These are phyloP conservation scores for Cranoglanis bouderius DNA, from an alignment of 2,113 vertebrate genomes.

Conservation along the genomic window DNA sequence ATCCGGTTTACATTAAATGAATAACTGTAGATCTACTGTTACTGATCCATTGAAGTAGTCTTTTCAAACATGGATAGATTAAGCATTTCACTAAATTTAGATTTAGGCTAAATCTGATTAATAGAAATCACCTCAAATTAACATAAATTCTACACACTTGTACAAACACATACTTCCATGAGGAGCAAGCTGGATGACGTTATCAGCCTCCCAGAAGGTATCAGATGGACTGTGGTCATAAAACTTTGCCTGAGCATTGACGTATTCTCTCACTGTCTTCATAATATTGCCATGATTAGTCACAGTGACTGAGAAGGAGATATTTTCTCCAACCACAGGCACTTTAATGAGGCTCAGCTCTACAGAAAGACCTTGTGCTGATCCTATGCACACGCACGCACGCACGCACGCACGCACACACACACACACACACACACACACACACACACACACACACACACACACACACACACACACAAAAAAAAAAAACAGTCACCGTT, in stretches of 20 bases:
- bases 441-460: too few relatives aligned
- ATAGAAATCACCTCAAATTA: not conserved
- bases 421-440: too few relatives aligned
- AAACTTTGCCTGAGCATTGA: constrained; percentile 73
- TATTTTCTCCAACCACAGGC: constrained; percentile 60
- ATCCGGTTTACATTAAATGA: not conserved
- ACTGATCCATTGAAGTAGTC: not conserved
- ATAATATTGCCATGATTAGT: constrained; percentile 55
- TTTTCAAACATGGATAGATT: not conserved
- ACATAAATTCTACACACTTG: not conserved
- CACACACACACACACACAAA: not conserved
- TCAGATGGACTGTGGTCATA: constrained; percentile 68
- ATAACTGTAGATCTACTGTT: not conserved
- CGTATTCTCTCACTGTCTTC: constrained; percentile 61
- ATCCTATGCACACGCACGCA: not conserved
- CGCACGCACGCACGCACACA: too few relatives aligned
- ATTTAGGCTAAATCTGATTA: not conserved
- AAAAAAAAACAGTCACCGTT: not conserved
- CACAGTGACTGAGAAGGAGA: constrained; percentile 65
- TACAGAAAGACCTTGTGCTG: constrained; percentile 51
- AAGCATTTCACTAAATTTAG: not conserved
- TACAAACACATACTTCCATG: constrained; percentile 62
- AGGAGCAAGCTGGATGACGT: constrained; percentile 58
- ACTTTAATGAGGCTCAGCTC: constrained; percentile 60
- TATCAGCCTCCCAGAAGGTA: constrained; percentile 68